Evolutionary conservation across 2,888 invertebrate genomes (phyloP), one percentile per base, ranked within the genome.

Genomic region (Pandemis cinnamomeana): DNA sequence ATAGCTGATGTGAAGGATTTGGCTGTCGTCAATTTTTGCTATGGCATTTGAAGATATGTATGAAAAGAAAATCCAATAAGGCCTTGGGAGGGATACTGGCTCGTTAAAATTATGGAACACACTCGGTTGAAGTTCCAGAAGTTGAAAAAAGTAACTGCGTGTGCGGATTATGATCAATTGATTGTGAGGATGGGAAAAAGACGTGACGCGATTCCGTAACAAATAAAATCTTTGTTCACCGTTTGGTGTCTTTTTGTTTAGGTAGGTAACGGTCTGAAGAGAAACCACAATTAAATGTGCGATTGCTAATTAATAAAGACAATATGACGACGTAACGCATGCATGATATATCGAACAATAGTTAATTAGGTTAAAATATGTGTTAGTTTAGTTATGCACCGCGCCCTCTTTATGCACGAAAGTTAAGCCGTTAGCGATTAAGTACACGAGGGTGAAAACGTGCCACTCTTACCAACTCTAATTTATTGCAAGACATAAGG

Each of bases 301-400:
- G 7, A 3, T 20, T 8, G 8, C 20, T 20, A 55, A 55, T 20
- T 53, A 13, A 55, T 4, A 55, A 15, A 55, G 20, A 63, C 15
- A 46, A n/a, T 13, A 63, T 42, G 11, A 13, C 13, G 11, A 7
- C 7, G 36, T 10, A 7, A 27, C 13, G 36, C 0, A 2, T 5
- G 64, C 51, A 41, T 36, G 51, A 53, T 4, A 41, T 36, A 36
- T 48, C 2, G 48, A 11, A 36, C 36, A 75, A 79, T 76, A 75
- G 11, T 72, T 79, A 80, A 80, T 78, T 80, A 79, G 80, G 80
- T 78, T 78, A 79, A 76, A 78, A 75, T 42, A 46, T 61, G 46
- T 63, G 51, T 64, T 55, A 55, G 55, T 55, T 55, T 20, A 62
- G 10, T 10, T 67, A 68, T 63, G 72, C 72, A 72, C 78, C 79